A percentile compares a stretch with the other conserved stretches of the same genome.
Evolutionary conservation across 2,888 invertebrate genomes (phyloP).

Genomic region (Phragmatobia fuliginosa): DNA sequence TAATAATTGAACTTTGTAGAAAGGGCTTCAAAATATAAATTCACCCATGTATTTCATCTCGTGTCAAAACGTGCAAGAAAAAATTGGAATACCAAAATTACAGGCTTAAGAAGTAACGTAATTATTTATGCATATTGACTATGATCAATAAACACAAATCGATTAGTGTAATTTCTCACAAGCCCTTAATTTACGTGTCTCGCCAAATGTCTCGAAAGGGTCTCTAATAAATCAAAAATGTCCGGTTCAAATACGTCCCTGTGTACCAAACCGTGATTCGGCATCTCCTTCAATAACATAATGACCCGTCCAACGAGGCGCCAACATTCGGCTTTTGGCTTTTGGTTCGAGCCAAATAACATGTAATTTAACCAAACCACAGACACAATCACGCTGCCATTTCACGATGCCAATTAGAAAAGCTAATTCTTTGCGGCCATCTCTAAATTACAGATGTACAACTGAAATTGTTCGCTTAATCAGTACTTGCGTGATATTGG

Average conservation of each 20-base stretch:
- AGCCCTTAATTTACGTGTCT: slow-evolving; percentile 27
- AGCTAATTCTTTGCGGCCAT: slow-evolving; percentile 54
- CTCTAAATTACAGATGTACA: slow-evolving; percentile 56
- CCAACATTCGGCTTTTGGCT: slow-evolving; percentile 77
- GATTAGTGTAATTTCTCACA: slow-evolving; percentile 20
- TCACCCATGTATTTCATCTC: too few relatives aligned
- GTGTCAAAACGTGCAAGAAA: not conserved
- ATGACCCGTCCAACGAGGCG: slow-evolving; percentile 79
- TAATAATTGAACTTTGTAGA: too few relatives aligned
- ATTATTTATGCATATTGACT: not conserved
- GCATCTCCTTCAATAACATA: slow-evolving; percentile 74
- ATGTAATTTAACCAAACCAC: slow-evolving; percentile 75
- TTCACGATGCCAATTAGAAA: slow-evolving; percentile 57
- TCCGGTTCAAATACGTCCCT: slow-evolving; percentile 56
- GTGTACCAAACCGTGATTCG: slow-evolving; percentile 61
- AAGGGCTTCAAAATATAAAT: too few relatives aligned
- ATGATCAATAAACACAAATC: not conserved
- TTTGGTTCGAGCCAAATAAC: slow-evolving; percentile 67
- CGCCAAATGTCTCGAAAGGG: slow-evolving; percentile 23
- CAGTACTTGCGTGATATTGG: slow-evolving; percentile 50
- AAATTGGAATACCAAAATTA: not conserved
- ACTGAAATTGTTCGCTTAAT: slow-evolving; percentile 54
- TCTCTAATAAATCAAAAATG: slow-evolving; percentile 37
- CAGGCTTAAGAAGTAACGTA: not conserved
- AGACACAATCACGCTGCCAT: slow-evolving; percentile 69